Conservation (phyloP, 1,140 invertebrate genomes). For the Proales similis region DNA sequence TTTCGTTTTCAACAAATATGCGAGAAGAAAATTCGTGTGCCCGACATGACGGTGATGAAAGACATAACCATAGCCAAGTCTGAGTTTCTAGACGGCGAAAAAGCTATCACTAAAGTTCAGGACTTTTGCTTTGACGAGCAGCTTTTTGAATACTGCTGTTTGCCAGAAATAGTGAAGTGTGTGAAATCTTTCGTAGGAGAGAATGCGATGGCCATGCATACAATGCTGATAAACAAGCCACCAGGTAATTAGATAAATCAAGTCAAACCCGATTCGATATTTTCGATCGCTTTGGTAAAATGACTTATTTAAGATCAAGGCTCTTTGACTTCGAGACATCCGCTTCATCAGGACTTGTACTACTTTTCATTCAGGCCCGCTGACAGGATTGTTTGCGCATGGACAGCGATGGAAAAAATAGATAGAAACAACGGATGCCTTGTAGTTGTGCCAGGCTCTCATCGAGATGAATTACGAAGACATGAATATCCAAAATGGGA, state of each 20-base stretch:
- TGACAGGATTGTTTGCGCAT: slow-evolving; percentile 67
- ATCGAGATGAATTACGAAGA: slow-evolving; percentile 59
- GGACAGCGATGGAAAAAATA: slow-evolving; percentile 79
- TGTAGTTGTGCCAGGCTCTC: slow-evolving; percentile 70
- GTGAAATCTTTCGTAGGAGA: slow-evolving; percentile 69
- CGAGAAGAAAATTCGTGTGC: slow-evolving; percentile 54
- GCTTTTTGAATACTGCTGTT: slow-evolving; percentile 63
- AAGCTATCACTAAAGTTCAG: slow-evolving; percentile 69
- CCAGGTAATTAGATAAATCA: slow-evolving; percentile 67
- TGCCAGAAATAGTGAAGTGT: slow-evolving; percentile 62
- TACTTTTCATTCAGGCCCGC: slow-evolving; percentile 74
- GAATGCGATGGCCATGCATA: slow-evolving; percentile 71
- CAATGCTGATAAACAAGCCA: slow-evolving; percentile 86
- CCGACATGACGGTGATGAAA: slow-evolving; percentile 64
- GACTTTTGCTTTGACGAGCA: slow-evolving; percentile 66
- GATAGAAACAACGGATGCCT: slow-evolving; percentile 73
- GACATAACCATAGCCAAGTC: slow-evolving; percentile 61
- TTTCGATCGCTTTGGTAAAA: background rate
- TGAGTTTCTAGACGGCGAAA: slow-evolving; percentile 60
- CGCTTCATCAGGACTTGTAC: slow-evolving; percentile 75
- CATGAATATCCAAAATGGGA: slow-evolving; percentile 69
- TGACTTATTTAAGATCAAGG: slow-evolving; percentile 42
- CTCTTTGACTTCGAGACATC: slow-evolving; percentile 62
- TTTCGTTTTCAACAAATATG: slow-evolving; percentile 64
- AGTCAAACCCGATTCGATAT: background rate